These are phyloP conservation scores for Rhynchonycteris naso DNA, from an alignment of 2,797 vertebrate species.

Conservation along the genomic window DNA sequence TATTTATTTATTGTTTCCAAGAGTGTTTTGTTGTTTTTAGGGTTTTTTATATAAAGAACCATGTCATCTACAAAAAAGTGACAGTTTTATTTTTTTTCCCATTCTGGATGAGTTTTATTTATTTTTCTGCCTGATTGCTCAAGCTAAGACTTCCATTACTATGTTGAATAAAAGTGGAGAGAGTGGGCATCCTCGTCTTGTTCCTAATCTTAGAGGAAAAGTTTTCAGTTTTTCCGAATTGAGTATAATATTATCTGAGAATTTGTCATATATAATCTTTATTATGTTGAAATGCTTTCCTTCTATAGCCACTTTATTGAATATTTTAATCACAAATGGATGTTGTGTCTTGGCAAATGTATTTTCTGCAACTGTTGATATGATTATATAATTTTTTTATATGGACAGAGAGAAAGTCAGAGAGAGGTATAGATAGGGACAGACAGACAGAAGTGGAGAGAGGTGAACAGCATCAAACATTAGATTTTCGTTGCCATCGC, in stretches of 20 bases:
- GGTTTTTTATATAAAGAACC: neutral
- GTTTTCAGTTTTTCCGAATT: neutral
- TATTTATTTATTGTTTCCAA: neutral
- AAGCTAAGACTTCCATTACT: neutral
- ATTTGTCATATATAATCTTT: neutral
- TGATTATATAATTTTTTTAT: neutral
- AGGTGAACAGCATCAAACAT: no score
- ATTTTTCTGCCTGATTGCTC: neutral
- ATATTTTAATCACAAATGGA: neutral
- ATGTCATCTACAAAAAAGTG: neutral
- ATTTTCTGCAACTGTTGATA: neutral
- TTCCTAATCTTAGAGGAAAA: neutral
- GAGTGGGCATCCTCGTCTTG: neutral
- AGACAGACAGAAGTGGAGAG: no score
- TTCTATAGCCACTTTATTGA: neutral
- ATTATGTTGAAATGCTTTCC: neutral
- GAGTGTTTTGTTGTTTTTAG: neutral
- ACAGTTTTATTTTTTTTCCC: neutral
- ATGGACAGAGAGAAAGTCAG: no score
- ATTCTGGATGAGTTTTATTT: neutral
- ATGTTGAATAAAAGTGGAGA: neutral
- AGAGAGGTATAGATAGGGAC: no score
- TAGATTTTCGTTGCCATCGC: no score
- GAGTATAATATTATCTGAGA: neutral
- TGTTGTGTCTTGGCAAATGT: neutral